phyloP scores from a whole-genome alignment of 2,797 vertebrate species.

The Protonibea diacanthus region DNA sequence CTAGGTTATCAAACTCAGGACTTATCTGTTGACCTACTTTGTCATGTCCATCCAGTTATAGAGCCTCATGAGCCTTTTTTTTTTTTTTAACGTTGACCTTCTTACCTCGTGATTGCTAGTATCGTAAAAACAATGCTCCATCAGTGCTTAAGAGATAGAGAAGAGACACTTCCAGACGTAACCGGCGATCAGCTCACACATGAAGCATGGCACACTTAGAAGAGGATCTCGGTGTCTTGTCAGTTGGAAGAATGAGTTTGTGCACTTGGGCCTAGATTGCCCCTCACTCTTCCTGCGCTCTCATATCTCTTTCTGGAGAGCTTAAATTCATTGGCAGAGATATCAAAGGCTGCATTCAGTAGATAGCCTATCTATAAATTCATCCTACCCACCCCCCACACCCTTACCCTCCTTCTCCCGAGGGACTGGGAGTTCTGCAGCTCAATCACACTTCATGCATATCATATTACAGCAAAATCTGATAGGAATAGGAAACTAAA shows the following conservation, averaged over 20 bases:
- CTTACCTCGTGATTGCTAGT: not conserved
- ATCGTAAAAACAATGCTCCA: not conserved
- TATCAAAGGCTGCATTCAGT: conserved; percentile 71
- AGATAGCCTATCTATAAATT: conserved; percentile 73
- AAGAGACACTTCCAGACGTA: conserved; percentile 1
- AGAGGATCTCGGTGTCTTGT: conserved; percentile 55
- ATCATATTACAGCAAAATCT: conserved; percentile 57
- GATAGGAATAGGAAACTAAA: conserved; percentile 43
- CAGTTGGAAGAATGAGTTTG: conserved; percentile 55
- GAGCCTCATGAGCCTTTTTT: not conserved
- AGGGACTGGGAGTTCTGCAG: conserved; percentile 44
- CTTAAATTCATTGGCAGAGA: conserved; percentile 64
- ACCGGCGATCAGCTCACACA: conserved; percentile 18
- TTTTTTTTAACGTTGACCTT: not conserved
- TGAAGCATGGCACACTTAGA: conserved; percentile 26
- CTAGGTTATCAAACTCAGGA: not conserved
- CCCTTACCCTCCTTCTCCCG: not conserved
- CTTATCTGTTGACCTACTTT: conserved; percentile 9
- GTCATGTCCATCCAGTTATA: not conserved
- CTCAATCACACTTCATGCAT: conserved; percentile 58
- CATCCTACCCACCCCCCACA: conserved; percentile 32
- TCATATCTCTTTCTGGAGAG: conserved; percentile 61
- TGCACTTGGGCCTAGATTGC: conserved; percentile 48
- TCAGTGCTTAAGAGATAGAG: not conserved
- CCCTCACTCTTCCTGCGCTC: conserved; percentile 17